A percentile compares a stretch with the other conserved stretches of the same genome.
These are phyloP conservation scores for Tanypteryx hageni DNA, from an alignment of 2,888 invertebrate genomes.

Conservation along the genomic window DNA sequence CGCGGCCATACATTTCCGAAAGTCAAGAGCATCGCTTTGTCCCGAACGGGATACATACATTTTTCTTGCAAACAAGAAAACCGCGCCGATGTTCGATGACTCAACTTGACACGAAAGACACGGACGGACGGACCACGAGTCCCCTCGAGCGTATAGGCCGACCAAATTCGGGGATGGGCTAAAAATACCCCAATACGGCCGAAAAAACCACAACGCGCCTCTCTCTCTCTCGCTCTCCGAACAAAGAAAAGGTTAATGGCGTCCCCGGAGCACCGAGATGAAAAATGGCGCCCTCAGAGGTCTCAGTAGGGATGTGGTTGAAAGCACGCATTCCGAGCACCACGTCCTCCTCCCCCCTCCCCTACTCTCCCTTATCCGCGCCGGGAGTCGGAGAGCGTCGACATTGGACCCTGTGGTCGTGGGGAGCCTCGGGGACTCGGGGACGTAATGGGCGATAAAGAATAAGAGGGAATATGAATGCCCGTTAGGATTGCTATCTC, in stretches of 20 bases:
- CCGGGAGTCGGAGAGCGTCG: slow-evolving; percentile 37
- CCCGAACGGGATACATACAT: neutral
- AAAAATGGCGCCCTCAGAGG: slow-evolving; percentile 55
- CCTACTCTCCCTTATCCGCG: neutral
- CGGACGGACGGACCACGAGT: slow-evolving; percentile 18
- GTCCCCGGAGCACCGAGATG: slow-evolving; percentile 30
- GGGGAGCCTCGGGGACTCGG: slow-evolving; percentile 38
- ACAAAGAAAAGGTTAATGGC: slow-evolving; percentile 57
- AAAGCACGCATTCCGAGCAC: slow-evolving; percentile 37
- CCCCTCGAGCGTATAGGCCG: neutral
- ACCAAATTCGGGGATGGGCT: slow-evolving; percentile 33
- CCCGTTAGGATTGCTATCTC: slow-evolving; percentile 55
- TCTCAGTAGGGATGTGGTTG: slow-evolving; percentile 12
- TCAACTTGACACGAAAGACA: slow-evolving; percentile 54
- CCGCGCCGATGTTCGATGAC: slow-evolving; percentile 47
- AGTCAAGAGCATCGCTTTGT: neutral
- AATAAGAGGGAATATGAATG: slow-evolving; percentile 56
- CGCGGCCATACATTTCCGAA: slow-evolving; percentile 35
- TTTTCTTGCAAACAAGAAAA: slow-evolving; percentile 47
- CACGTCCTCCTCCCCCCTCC: neutral
- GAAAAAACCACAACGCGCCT: neutral
- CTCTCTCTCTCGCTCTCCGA: neutral
- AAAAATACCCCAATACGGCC: slow-evolving; percentile 21
- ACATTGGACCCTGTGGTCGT: slow-evolving; percentile 54
- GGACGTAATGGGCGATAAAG: slow-evolving; percentile 58